Base-by-base conservation (phyloP, 1,140 invertebrate genomes). In the Drosophila nannoptera region DNA sequence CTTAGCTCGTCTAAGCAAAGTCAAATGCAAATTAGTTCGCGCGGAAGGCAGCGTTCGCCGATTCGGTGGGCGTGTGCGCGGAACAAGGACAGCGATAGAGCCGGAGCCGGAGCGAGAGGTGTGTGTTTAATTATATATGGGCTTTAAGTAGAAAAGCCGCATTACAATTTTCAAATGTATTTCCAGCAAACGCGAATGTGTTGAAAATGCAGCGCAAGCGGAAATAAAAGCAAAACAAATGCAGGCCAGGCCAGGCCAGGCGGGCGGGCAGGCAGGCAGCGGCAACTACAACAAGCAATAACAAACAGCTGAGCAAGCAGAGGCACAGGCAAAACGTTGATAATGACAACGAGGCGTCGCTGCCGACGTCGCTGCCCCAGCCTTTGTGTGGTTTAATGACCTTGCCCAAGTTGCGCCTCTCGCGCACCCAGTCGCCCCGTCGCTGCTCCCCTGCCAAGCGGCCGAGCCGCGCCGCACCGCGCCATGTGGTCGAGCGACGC, bases 301-400 rank as follows among this genome's bases (percentile, higher is more conserved):
- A 45, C 59, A 73, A 82, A 71, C 75, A 78, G 59, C 75, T 78
- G 73, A 73, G 70, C 71, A 70, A 73, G 71, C 74, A 65, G 68
- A 46, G 11, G 29, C 49, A 53, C 32, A 49, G 50, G 43, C 58
- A 75, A 75, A 56, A 63, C 14, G 69, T 45, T 69, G 60, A 67
- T 68, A 68, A 62, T 52, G 32, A 52, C 69, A 66, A 62, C 58
- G 60, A 65, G 55, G 58, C 71, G 68, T 68, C 76, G 55, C 43
- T 38, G 69, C 49, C 36, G 29, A 22, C 22, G 22, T 22, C 64
- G 36, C 29, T 43, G 48, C 35, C 42, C 62, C 12, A 62, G 59
- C 14, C 8, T 43, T 78, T 75, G 78, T 83, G 78, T 83, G 78
- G 78, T 83, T 82, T 83, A 83, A 83, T 83, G 78, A 83, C 78